phyloP scores from a whole-genome alignment of 2,888 invertebrate species.

The Xanthia togata region DNA sequence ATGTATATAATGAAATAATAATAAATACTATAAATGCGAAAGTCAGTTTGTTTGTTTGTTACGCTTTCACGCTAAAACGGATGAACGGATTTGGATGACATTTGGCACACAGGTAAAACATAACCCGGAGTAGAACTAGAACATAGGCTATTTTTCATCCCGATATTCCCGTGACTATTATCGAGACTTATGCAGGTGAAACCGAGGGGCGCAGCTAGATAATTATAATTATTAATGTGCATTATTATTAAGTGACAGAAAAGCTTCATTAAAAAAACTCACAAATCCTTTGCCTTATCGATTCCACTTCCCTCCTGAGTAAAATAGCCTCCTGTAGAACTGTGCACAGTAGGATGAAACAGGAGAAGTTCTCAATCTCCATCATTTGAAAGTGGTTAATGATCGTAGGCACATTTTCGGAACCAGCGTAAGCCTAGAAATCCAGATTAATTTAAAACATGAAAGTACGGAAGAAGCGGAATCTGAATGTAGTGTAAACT shows the following conservation, averaged over 20 bases:
- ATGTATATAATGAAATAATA: too few species aligned
- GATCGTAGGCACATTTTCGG: constrained; percentile 75
- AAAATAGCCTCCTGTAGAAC: constrained; percentile 84
- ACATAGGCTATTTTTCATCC: too few species aligned
- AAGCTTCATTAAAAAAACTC: constrained; percentile 58
- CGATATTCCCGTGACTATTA: too few species aligned
- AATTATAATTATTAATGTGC: too few species aligned
- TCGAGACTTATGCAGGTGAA: too few species aligned
- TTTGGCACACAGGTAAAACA: too few species aligned
- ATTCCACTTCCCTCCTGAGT: constrained; percentile 79
- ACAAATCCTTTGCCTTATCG: constrained; percentile 80
- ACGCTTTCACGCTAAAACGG: too few species aligned
- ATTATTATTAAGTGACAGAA: neutral
- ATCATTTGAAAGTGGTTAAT: constrained; percentile 76
- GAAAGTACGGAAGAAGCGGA: neutral
- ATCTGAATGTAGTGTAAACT: neutral
- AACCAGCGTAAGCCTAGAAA: constrained; percentile 78
- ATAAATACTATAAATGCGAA: too few species aligned
- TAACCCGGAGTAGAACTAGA: too few species aligned
- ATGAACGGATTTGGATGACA: too few species aligned
- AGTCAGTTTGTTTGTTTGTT: too few species aligned
- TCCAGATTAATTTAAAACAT: neutral
- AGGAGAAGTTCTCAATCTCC: constrained; percentile 86
- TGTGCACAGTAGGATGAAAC: constrained; percentile 83
- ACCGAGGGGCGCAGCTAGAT: too few species aligned